These are phyloP conservation scores for Malurus splendens DNA, from an alignment of 2,797 vertebrate species.

Conservation along the genomic window DNA sequence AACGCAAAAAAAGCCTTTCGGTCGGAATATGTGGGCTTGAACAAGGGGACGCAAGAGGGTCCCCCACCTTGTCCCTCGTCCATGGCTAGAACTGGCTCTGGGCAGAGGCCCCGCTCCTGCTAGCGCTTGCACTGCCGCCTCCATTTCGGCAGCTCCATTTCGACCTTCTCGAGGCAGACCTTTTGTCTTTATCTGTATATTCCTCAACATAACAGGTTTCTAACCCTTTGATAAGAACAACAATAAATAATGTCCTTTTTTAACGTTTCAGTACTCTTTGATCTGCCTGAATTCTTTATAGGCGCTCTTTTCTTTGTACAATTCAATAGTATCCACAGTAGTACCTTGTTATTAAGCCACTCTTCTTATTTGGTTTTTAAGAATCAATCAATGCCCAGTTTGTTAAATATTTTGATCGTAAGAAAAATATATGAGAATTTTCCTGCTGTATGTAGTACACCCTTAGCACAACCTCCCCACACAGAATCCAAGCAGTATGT, in stretches of 20 bases:
- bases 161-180: not conserved
- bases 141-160: not conserved
- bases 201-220: not conserved
- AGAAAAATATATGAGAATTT: not conserved
- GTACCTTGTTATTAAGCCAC: not conserved
- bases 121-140: not conserved
- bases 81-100: too few species aligned
- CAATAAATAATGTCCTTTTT: not conserved
- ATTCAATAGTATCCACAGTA: not conserved
- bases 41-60: rapidly evolving
- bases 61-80: not conserved
- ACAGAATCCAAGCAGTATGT: not conserved
- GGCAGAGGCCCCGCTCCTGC: not conserved
- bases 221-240: not conserved
- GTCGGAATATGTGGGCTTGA: not conserved
- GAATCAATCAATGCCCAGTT: not conserved
- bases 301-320: not conserved
- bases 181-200: not conserved
- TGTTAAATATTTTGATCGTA: not conserved
- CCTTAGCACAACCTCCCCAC: not conserved
- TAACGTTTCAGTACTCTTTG: not conserved
- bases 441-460: not conserved
- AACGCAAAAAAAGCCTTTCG: not conserved
- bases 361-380: not conserved
- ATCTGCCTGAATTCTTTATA: not conserved